Percentiles rank a stretch among this genome's conserved stretches.
phyloP scores from a whole-genome alignment of 2,888 invertebrate species.

The Oligia strigilis region DNA sequence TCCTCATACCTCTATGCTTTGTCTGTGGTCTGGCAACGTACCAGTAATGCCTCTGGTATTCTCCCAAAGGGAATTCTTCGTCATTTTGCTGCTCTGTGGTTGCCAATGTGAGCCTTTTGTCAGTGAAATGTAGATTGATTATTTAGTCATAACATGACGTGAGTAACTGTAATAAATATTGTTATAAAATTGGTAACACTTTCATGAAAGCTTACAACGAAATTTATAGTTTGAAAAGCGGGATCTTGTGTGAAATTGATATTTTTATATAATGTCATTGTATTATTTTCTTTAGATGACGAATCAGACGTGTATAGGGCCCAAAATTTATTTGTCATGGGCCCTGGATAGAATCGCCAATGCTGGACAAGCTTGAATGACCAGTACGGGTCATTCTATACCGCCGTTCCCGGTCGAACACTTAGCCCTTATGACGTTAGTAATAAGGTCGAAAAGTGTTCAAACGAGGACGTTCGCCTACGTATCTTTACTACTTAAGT shows the following conservation, averaged over 20 bases:
- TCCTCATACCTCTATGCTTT: background rate
- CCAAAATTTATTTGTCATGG: background rate
- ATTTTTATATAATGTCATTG: slow-evolving; percentile 47
- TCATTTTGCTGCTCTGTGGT: slow-evolving; percentile 13
- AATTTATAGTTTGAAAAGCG: slow-evolving; percentile 20
- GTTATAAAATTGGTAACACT: background rate
- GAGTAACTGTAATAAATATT: background rate
- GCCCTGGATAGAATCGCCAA: background rate
- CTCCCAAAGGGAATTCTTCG: background rate
- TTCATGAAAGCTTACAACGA: slow-evolving; percentile 36
- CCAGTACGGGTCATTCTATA: background rate
- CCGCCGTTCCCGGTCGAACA: background rate
- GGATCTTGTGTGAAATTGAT: slow-evolving; percentile 41
- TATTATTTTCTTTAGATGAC: slow-evolving; percentile 13
- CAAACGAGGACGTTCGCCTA: no score
- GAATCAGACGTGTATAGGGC: background rate
- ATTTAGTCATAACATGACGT: slow-evolving; percentile 6
- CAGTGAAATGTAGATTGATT: background rate
- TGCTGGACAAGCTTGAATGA: background rate
- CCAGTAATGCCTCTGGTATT: no score
- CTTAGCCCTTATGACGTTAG: background rate
- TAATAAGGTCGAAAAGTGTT: background rate
- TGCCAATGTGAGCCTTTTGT: background rate
- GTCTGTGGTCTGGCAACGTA: background rate
- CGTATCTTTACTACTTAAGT: background rate